Evolutionary conservation across 2,888 invertebrate species (phyloP).

Genomic region (Noctua pronuba): DNA sequence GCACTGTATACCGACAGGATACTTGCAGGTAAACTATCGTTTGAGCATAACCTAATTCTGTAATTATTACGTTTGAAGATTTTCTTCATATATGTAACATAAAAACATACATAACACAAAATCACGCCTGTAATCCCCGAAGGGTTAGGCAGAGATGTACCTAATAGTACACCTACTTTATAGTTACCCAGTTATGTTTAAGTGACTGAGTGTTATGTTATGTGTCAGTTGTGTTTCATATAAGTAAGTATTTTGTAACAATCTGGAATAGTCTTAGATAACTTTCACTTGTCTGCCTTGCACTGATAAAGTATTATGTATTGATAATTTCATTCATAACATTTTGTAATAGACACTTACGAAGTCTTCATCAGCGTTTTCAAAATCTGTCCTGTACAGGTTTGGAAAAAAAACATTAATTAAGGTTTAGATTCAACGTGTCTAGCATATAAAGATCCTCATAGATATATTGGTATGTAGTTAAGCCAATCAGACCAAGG

Average conservation of each 20-base stretch:
- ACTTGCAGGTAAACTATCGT: conserved; percentile 87
- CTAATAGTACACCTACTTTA: too few relatives aligned
- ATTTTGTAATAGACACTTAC: background rate
- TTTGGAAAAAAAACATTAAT: too few relatives aligned
- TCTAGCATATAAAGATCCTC: background rate
- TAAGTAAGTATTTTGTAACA: background rate
- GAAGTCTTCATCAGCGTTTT: background rate
- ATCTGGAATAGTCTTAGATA: conserved; percentile 4
- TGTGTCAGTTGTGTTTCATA: background rate
- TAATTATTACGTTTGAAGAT: background rate
- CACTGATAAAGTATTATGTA: conserved; percentile 7
- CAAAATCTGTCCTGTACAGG: background rate
- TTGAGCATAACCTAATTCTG: background rate
- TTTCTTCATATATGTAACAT: too few relatives aligned
- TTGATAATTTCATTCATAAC: background rate
- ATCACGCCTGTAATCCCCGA: too few relatives aligned
- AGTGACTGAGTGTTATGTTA: too few relatives aligned
- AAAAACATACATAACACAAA: too few relatives aligned
- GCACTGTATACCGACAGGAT: conserved; percentile 89
- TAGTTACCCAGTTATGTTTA: too few relatives aligned
- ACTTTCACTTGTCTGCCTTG: background rate
- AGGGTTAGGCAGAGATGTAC: too few relatives aligned
- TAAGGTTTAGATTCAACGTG: background rate
- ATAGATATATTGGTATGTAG: background rate
- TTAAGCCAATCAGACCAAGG: background rate